Conservation (phyloP, 1,140 invertebrate species). For the Thalassaphorura encarpata region DNA sequence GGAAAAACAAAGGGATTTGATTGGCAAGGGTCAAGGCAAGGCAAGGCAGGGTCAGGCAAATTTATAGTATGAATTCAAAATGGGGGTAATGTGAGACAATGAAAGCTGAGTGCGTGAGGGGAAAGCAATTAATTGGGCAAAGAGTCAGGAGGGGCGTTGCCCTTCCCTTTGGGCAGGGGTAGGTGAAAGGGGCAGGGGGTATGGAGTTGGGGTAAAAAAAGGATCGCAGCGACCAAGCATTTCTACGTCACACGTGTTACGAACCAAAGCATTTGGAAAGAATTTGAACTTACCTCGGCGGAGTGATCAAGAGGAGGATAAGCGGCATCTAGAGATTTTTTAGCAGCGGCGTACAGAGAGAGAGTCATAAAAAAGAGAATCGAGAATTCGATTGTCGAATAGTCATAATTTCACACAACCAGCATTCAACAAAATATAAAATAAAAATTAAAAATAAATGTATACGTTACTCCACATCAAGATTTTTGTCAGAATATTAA, state of each 20-base stretch:
- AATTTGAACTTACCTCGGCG: constrained; percentile 31
- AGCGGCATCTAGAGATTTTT: constrained; percentile 32
- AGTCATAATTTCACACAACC: too few species aligned
- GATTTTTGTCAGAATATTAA: too few species aligned
- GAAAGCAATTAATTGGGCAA: not conserved
- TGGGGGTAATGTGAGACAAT: too few species aligned
- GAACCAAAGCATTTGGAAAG: too few species aligned
- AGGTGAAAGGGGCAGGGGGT: constrained; percentile 3
- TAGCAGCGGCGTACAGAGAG: constrained; percentile 33
- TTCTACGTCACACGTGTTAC: too few species aligned
- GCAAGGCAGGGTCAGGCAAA: not conserved
- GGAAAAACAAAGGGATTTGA: not conserved
- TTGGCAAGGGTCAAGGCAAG: not conserved
- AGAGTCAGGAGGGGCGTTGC: not conserved
- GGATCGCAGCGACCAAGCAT: too few species aligned
- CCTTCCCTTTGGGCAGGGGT: not conserved
- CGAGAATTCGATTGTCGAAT: too few species aligned
- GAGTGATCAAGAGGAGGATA: constrained; percentile 33
- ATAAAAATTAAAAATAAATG: too few species aligned
- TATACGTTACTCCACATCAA: too few species aligned
- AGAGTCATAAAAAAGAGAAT: constrained; percentile 32
- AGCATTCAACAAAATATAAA: too few species aligned
- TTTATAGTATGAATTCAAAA: too few species aligned
- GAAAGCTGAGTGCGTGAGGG: constrained; percentile 12
- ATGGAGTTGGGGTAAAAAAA: too few species aligned